Conservation (phyloP, 2,888 invertebrate genomes). For the Temnothorax rugatulus region DNA sequence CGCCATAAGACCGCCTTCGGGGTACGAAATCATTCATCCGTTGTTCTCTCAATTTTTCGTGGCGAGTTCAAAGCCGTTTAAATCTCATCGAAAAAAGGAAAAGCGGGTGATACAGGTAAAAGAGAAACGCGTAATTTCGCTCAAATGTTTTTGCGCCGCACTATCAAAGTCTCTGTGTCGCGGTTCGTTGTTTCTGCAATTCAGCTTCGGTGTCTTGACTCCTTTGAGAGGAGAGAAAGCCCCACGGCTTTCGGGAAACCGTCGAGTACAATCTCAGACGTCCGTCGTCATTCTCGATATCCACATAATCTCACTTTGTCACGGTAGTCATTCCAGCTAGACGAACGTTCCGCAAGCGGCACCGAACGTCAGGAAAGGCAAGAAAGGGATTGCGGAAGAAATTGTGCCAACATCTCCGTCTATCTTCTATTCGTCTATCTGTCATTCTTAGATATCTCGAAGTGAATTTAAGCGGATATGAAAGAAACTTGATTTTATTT, state of each 20-base stretch:
- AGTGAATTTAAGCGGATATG: conserved; percentile 42
- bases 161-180: conserved; percentile 49
- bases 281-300: conserved; percentile 46
- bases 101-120: conserved; percentile 8
- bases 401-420: conserved; percentile 21
- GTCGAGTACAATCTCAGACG: conserved; percentile 35
- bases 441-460: not conserved
- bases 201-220: conserved; percentile 11
- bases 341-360: not conserved
- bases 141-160: conserved; percentile 50
- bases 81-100: conserved; percentile 26
- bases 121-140: conserved; percentile 44
- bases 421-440: conserved; percentile 21
- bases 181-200: conserved; percentile 51
- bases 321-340: conserved; percentile 2
- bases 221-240: conserved; percentile 26
- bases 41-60: conserved; percentile 29
- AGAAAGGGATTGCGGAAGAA: conserved; percentile 22
- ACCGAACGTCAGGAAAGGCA: not conserved
- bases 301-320: conserved; percentile 45
- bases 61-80: conserved; percentile 47
- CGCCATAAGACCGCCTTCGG: conserved; percentile 41
- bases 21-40: conserved; percentile 28
- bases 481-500: conserved; percentile 49
- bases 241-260: conserved; percentile 23